These are phyloP conservation scores for Epinephelus coioides DNA, from an alignment of 2,797 vertebrate genomes.

Conservation along the genomic window DNA sequence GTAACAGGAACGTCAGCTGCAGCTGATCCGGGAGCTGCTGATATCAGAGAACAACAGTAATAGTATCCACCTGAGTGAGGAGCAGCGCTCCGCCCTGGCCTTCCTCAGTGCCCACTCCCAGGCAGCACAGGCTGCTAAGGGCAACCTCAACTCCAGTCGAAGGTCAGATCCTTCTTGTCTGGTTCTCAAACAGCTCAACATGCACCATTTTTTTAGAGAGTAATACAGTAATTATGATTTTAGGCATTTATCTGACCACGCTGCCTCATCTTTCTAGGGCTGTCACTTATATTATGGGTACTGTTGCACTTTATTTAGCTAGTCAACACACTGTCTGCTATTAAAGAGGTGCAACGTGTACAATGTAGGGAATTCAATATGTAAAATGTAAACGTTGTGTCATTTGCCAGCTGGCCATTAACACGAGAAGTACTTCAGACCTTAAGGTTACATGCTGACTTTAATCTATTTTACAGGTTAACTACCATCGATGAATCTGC, in stretches of 20 bases:
- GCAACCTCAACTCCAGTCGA: constrained; percentile 87
- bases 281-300: not conserved
- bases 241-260: not conserved
- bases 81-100: constrained; percentile 93
- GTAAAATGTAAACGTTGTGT: not conserved
- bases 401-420: not conserved
- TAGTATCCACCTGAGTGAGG: constrained; percentile 93
- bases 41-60: constrained; percentile 89
- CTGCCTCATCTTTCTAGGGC: not conserved
- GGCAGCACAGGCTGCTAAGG: constrained; percentile 73
- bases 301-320: not conserved
- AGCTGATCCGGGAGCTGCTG: constrained; percentile 94
- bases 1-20: constrained; percentile 92
- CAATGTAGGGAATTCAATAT: not conserved
- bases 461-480: constrained; percentile 79
- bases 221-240: not conserved
- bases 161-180: constrained; percentile 81
- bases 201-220: not conserved
- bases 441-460: not conserved
- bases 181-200: not conserved
- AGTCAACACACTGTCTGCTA: not conserved
- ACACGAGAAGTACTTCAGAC: not conserved
- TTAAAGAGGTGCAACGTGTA: not conserved
- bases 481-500: constrained; percentile 93
- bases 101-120: constrained; percentile 92